These are phyloP conservation scores for Tinamus guttatus DNA, from an alignment of 2,113 vertebrate genomes.

Conservation along the genomic window DNA sequence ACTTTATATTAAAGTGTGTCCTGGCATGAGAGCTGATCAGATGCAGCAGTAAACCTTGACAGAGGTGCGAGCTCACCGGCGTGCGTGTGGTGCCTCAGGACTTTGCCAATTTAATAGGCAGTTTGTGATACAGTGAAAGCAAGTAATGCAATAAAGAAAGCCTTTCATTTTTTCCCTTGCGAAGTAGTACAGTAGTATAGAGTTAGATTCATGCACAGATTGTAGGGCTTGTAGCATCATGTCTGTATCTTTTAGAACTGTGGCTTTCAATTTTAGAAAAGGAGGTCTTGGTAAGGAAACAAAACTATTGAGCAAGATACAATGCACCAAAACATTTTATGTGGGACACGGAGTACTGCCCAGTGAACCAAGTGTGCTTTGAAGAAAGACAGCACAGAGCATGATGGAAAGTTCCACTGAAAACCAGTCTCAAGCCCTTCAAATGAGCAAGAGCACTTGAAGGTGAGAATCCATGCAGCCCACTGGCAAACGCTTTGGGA, in stretches of 20 bases:
- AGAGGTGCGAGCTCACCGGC: background rate
- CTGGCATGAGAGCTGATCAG: background rate
- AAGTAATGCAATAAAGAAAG: background rate
- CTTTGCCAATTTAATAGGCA: background rate
- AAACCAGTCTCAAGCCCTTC: conserved; percentile 33
- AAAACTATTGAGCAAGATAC: background rate
- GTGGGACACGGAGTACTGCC: background rate
- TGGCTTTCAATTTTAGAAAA: background rate
- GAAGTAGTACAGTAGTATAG: background rate
- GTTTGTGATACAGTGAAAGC: background rate
- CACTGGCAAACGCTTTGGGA: conserved; percentile 31
- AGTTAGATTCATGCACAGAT: background rate
- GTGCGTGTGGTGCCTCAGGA: background rate
- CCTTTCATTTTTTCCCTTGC: background rate
- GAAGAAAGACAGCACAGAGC: background rate
- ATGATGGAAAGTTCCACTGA: conserved; percentile 35
- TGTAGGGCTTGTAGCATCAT: background rate
- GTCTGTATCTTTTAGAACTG: background rate
- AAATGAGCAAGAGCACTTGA: conserved; percentile 18
- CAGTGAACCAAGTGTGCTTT: conserved; percentile 7
- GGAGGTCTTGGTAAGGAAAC: background rate
- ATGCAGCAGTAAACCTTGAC: background rate
- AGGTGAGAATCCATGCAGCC: conserved; percentile 22
- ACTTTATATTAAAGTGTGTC: background rate
- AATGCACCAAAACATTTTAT: background rate